These are phyloP conservation scores for Dryobota labecula DNA, from an alignment of 2,888 invertebrate species.

Conservation along the genomic window DNA sequence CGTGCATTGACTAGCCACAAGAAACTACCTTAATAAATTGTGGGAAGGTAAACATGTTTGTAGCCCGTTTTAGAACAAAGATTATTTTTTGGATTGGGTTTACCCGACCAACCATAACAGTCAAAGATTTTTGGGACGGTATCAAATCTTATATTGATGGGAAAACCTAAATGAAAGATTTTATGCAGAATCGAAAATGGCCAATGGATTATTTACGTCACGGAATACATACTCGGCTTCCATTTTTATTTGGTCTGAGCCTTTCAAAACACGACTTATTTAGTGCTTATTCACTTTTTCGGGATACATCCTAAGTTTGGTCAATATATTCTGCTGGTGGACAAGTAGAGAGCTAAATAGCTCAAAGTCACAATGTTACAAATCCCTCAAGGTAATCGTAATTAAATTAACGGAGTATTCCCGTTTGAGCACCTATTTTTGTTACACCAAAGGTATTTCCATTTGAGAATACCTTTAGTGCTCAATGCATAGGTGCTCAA, in stretches of 20 bases:
- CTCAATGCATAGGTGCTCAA: too few relatives aligned
- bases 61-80: background rate
- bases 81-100: slow-evolving; percentile 13
- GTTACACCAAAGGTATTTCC: too few relatives aligned
- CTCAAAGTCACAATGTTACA: background rate
- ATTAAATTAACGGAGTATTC: too few relatives aligned
- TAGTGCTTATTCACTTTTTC: background rate
- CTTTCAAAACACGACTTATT: background rate
- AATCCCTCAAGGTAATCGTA: background rate
- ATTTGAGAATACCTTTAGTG: too few relatives aligned
- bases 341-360: background rate
- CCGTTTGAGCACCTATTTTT: too few relatives aligned
- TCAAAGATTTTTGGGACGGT: background rate
- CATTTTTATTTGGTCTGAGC: background rate
- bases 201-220: background rate
- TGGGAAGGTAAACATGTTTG: background rate
- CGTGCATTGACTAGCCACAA: background rate
- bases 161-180: background rate
- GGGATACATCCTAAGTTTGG: too few relatives aligned
- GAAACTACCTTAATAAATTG: background rate
- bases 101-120: background rate
- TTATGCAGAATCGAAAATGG: background rate
- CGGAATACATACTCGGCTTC: too few relatives aligned
- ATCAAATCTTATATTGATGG: background rate
- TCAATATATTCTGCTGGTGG: background rate